A percentile compares a stretch with the other conserved stretches of the same genome.
Conservation (phyloP, 2,888 invertebrate genomes). For the Melitaea athalia region DNA sequence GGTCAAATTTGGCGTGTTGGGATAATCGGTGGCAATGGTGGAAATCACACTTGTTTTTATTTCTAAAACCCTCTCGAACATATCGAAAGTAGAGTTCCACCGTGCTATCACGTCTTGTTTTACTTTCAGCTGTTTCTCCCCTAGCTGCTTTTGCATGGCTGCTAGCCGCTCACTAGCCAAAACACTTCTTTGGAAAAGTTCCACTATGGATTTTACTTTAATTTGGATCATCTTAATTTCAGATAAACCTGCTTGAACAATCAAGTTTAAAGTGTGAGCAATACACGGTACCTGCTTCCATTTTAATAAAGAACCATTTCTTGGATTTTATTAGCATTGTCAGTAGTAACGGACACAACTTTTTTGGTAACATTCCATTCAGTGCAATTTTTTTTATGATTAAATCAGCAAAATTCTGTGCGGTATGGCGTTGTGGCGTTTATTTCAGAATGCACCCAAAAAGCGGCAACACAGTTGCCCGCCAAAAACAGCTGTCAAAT, state of each 20-base stretch:
- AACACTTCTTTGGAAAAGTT: not conserved
- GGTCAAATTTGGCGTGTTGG: not conserved
- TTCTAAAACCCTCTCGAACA: not conserved
- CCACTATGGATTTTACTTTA: too few species aligned
- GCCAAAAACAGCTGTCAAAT: too few species aligned
- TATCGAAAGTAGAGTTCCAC: not conserved
- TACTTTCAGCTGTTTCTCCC: not conserved
- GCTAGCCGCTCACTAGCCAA: not conserved
- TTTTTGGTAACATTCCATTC: too few species aligned
- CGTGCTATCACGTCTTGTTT: not conserved
- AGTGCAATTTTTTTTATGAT: not conserved
- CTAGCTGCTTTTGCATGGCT: not conserved
- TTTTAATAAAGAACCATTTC: too few species aligned
- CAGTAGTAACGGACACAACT: too few species aligned
- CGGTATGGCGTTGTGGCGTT: slow-evolving; percentile 1
- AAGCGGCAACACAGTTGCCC: too few species aligned
- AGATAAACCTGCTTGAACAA: too few species aligned
- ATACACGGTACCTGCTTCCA: too few species aligned
- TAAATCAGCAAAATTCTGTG: not conserved
- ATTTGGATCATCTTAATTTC: too few species aligned
- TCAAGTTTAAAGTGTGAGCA: too few species aligned
- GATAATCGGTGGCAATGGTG: slow-evolving; percentile 4
- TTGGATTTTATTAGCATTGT: too few species aligned
- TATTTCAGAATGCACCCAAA: too few species aligned
- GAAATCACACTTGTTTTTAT: not conserved